These are phyloP conservation scores for Rhinopomastus cyanomelas DNA, from an alignment of 2,113 vertebrate genomes.

Conservation along the genomic window DNA sequence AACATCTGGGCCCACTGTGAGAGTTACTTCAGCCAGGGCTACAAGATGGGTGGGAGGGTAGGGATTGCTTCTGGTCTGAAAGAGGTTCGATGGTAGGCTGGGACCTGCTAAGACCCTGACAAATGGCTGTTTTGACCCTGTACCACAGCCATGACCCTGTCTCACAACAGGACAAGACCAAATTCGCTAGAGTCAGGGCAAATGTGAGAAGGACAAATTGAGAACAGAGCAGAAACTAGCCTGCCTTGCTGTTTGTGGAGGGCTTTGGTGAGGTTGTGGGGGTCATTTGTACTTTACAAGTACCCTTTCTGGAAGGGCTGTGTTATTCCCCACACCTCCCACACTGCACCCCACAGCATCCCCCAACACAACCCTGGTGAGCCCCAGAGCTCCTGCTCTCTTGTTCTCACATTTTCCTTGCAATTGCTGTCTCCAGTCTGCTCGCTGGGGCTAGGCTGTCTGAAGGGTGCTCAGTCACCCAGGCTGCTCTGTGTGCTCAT, in stretches of 20 bases:
- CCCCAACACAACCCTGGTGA: accelerated
- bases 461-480: background rate
- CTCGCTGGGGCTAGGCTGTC: accelerated
- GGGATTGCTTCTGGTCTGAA: background rate
- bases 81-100: background rate
- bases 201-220: background rate
- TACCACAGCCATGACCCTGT: background rate
- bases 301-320: background rate
- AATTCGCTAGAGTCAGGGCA: background rate
- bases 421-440: accelerated
- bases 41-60: background rate
- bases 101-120: background rate
- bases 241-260: background rate
- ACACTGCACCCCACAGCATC: background rate
- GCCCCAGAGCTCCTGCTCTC: background rate
- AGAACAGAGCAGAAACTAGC: background rate
- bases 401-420: background rate
- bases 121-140: background rate
- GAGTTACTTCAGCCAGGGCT: background rate
- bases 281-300: background rate
- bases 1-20: background rate
- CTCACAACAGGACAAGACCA: background rate
- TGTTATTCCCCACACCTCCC: background rate
- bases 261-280: background rate
- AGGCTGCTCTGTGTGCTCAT: background rate